Evolutionary conservation across 2,113 vertebrate species (phyloP), one percentile per base, ranked within the genome.

Genomic region (Ariopsis seemanni): DNA sequence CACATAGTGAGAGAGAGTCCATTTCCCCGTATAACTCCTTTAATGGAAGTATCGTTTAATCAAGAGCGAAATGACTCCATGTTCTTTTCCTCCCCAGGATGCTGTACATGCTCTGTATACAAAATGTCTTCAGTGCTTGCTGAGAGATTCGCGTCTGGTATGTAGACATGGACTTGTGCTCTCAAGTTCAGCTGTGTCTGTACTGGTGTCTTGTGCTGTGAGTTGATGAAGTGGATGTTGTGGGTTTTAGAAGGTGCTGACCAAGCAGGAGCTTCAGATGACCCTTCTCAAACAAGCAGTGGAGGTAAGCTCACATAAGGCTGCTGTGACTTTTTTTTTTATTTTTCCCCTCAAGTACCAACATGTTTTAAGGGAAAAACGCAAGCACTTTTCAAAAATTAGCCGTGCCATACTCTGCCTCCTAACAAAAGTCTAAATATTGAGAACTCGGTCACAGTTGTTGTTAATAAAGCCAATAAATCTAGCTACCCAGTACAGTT

Each of bases 231-330:
- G 42, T 30, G 48, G 15, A 81, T 75, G 34, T 22, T 72, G 86
- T 84, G 20, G 75, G 57, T 92, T 92, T 87, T 90, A 99, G 98
- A 98, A 96, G 91, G 90, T 97, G 90, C 95, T 98, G 86, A 96
- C 96, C 17, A 98, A 97, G 92, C 97, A 99, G 93, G 97, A 98
- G 90, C 92, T 96, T 78, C 97, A 99, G 94, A 98, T 99, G 97
- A 97, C 94, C 87, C 92, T 99, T 75, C 97, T 99, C 90, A 99
- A 99, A 89, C 97, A 99, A 94, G 97, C 98, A 0, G 98, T 99
- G 58, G 98, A 99, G 96, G 98, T 99, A 93, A 93, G 95, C 62
- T 22, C 62, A 2, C 30, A 62, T 62, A 42, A 62, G 9, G 10
- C 30, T 62, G 34, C 57, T 14, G 30, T 48, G 12, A 81, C 8